These are phyloP conservation scores for Perca schrenkii DNA, from an alignment of 2,113 vertebrate species.

Conservation along the genomic window DNA sequence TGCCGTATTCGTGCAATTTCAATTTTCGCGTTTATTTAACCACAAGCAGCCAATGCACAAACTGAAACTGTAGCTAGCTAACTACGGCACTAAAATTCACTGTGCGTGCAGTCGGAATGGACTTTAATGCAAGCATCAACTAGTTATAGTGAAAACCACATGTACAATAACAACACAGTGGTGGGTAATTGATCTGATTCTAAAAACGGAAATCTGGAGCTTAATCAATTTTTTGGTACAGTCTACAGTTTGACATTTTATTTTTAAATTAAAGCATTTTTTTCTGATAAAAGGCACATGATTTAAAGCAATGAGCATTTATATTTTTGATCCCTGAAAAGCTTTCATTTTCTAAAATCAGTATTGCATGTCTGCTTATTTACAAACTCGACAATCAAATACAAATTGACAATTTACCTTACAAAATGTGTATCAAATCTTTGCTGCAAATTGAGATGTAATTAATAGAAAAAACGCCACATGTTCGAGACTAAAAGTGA, in stretches of 20 bases:
- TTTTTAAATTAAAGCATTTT: conserved; percentile 62
- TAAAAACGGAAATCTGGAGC: background rate
- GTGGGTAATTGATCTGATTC: background rate
- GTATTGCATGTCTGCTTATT: conserved; percentile 51
- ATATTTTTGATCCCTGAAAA: conserved; percentile 68
- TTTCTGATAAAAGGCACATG: conserved; percentile 75
- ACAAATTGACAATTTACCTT: conserved; percentile 31
- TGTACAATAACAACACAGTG: background rate
- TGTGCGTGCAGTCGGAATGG: background rate
- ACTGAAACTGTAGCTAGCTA: background rate
- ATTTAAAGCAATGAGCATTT: conserved; percentile 70
- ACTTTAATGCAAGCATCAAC: background rate
- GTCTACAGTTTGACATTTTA: background rate
- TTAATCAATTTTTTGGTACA: conserved; percentile 43
- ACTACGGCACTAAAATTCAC: background rate
- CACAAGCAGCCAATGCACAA: background rate
- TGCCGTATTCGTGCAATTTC: background rate
- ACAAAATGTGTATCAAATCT: conserved; percentile 54
- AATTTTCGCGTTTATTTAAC: background rate
- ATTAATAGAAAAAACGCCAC: background rate
- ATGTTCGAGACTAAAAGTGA: background rate
- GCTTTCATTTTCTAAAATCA: conserved; percentile 37
- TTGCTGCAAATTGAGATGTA: conserved; percentile 38
- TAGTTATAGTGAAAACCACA: background rate
- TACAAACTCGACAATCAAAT: conserved; percentile 57